Evolutionary conservation across 2,113 vertebrate genomes (phyloP).

Genomic region (Arizona elegans): DNA sequence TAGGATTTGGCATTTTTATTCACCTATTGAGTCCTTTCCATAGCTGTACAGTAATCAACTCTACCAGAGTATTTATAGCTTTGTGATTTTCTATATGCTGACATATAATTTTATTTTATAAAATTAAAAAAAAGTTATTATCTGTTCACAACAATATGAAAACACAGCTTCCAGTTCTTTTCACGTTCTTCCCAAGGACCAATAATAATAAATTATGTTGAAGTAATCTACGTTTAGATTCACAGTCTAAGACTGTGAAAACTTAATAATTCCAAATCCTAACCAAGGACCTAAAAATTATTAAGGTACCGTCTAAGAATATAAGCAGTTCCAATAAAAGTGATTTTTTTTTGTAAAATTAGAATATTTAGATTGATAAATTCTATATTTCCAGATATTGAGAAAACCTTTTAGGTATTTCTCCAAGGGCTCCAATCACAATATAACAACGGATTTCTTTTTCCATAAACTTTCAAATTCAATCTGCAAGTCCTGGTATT

Average conservation of each 20-base stretch:
- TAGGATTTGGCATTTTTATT: neutral
- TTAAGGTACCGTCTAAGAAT: neutral
- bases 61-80: neutral
- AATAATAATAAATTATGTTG: neutral
- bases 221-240: neutral
- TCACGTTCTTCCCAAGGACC: neutral
- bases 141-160: neutral
- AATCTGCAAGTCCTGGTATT: neutral
- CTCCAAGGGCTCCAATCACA: neutral
- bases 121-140: neutral
- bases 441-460: neutral
- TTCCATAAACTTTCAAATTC: neutral
- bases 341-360: neutral
- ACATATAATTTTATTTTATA: neutral
- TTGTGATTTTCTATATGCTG: neutral
- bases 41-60: neutral
- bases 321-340: neutral
- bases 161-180: neutral
- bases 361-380: neutral
- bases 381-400: neutral
- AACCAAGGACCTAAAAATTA: neutral
- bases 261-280: neutral
- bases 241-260: neutral
- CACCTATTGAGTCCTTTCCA: neutral
- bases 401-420: neutral